These are phyloP conservation scores for Mola mola DNA, from an alignment of 2,113 vertebrate genomes.

Conservation along the genomic window DNA sequence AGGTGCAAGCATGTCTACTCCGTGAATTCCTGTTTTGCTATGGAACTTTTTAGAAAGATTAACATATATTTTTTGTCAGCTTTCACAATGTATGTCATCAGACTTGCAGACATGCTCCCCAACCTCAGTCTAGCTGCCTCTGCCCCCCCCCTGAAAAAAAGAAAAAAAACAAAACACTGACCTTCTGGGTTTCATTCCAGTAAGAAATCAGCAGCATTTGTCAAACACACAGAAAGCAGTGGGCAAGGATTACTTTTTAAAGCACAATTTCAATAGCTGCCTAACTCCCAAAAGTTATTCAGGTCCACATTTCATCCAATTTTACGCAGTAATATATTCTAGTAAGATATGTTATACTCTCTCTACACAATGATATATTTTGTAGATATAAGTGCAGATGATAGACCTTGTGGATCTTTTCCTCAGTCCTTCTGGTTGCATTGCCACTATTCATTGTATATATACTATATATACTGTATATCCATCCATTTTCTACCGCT, in stretches of 20 bases:
- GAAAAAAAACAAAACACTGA: constrained; percentile 75
- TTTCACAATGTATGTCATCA: constrained; percentile 81
- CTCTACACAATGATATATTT: constrained; percentile 3
- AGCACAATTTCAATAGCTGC: constrained; percentile 51
- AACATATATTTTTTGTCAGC: constrained; percentile 77
- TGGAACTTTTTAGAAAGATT: constrained; percentile 72
- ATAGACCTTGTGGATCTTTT: background rate
- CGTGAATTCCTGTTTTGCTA: constrained; percentile 74
- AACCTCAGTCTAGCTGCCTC: constrained; percentile 8
- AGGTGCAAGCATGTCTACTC: constrained; percentile 68
- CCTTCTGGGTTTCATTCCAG: constrained; percentile 82
- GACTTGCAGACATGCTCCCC: constrained; percentile 39
- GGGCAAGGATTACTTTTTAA: constrained; percentile 66
- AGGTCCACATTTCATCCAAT: constrained; percentile 20
- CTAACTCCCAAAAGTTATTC: constrained; percentile 53
- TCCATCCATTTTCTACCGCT: too few relatives aligned
- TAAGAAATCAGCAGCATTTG: constrained; percentile 83
- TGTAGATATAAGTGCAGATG: constrained; percentile 21
- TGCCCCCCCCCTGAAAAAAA: too few relatives aligned
- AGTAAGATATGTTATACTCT: background rate
- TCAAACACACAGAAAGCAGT: constrained; percentile 70
- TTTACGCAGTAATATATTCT: constrained; percentile 27
- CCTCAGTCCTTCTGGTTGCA: too few relatives aligned
- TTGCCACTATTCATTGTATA: too few relatives aligned
- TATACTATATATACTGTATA: too few relatives aligned